Evolutionary conservation across 2,113 vertebrate genomes (phyloP), one percentile per base, ranked within the genome.

Genomic region (Chamaetylas fuelleborni): DNA sequence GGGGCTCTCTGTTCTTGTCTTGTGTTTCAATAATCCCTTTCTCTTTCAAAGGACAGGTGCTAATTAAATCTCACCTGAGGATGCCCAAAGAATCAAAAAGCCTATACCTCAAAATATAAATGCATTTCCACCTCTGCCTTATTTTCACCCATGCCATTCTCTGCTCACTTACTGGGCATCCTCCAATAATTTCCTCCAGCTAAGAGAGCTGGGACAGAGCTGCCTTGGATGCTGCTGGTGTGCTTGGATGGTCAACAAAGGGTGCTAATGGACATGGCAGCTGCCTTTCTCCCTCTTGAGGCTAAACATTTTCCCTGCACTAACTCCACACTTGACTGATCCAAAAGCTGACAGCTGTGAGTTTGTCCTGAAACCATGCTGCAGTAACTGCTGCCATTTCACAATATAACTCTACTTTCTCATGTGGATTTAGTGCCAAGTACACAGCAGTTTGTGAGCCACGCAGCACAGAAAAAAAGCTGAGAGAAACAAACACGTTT

Each of bases 261-360:
- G 78, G 89, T 81, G 90, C 80, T 93, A 94, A 94, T 73, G 86
- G 69, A 70, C 82, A 61, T 80, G 71, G 76, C 64, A 95, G 91
- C 91, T 95, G 86, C 64, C 79, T 86, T 72, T 70, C 72, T 81
- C 81, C 53, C 85, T 70, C 92, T 95, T 42, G 96, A 97, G 95
- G 50, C 51, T 91, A 90, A 96, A 93, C 91, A 92, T 93, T 93
- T 95, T 89, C 96, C 90, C 90, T 94, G 73, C 83, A 92, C 90
- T 86, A 93, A 96, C 91, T 93, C 87, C 93, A 93, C 93, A 97
- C 93, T 87, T 80, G 58, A 92, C 88, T 96, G 90, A 88, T 88
- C 97, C 95, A 93, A 84, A 92, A 94, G 61, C 62, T 87, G 85
- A 92, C 79, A 94, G 73, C 79, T 92, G 57, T 92, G 77, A 94